phyloP scores from a whole-genome alignment of 1,140 invertebrate species.

The Physella acuta region DNA sequence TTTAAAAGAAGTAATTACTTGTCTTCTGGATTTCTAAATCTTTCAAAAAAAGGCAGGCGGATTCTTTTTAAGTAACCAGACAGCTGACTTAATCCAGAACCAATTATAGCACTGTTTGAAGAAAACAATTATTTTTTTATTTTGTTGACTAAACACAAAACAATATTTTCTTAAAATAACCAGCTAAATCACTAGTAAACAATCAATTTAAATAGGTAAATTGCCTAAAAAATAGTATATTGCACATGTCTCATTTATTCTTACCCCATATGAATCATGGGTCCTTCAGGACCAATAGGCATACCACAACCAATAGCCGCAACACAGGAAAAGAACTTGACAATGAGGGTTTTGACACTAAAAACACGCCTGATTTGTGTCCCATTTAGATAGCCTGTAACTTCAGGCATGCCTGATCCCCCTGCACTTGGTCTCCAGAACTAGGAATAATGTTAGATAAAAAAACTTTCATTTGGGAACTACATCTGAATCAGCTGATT shows the following conservation, averaged over 20 bases:
- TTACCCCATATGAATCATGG: constrained; percentile 60
- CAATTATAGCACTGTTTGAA: constrained; percentile 57
- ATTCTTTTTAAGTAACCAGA: constrained; percentile 56
- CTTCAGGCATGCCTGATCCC: constrained; percentile 61
- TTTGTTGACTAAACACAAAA: no score
- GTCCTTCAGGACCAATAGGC: constrained; percentile 62
- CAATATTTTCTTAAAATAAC: no score
- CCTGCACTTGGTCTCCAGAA: constrained; percentile 59
- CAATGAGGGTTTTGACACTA: constrained; percentile 59
- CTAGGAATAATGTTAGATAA: constrained; percentile 37
- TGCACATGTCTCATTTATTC: no score
- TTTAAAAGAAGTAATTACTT: constrained; percentile 39
- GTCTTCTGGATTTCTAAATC: constrained; percentile 60
- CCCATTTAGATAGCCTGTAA: constrained; percentile 62
- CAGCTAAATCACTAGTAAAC: no score
- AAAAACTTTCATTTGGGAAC: no score
- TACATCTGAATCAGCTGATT: no score
- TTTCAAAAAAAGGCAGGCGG: constrained; percentile 55
- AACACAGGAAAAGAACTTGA: constrained; percentile 61
- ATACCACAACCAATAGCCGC: constrained; percentile 60
- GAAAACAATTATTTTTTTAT: no score
- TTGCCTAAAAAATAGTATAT: no score
- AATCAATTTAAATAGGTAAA: no score
- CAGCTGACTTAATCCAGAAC: constrained; percentile 59
- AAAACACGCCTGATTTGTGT: constrained; percentile 58